Base-by-base conservation (phyloP, 2,888 invertebrate genomes). In the Branchipolynoe longqiensis region DNA sequence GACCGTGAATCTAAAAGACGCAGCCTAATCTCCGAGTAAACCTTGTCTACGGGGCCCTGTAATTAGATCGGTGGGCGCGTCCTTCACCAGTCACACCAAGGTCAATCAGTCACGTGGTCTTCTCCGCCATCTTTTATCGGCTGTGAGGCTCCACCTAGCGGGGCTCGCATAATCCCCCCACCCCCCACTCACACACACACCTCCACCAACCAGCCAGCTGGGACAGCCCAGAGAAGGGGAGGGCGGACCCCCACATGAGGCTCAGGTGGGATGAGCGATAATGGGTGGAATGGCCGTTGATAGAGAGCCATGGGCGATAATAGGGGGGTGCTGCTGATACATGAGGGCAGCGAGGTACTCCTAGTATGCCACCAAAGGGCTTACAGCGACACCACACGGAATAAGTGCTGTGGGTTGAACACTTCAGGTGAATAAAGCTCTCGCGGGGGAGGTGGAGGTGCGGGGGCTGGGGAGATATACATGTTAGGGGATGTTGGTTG, bases 261-360 rank as follows among this genome's bases (percentile, higher is more conserved):
- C 28, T 64, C 64, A 64, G 64, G 64, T 64, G 64, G 64, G 64
- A 64, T 64, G 64, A 64, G 33, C 64, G 64, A 64, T 64, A 64
- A 64, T 64, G 33, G 12, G 33, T 8, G 64, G 64, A 64, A 64
- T 64, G 31, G 64, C 4, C 64, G 64, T 64, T 64, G 64, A 64
- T 64, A 64, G 64, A 64, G 64, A 64, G 64, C 64, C 64, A 31
- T 64, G 64, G 64, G 64, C 33, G 31, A 64, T 64, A 64, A 64
- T 64, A 64, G 22, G 64, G 64, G n/a, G 64, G 4, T 3, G 33
- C 8, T 33, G 64, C 64, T 64, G 64, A 64, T 4, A 3, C 64
- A 64, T 64, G 64, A 31, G 64, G 64, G 64, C 64, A 31, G 64
- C 64, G 28, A 31, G 64, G 33, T 64, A 33, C 64, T n/a, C 64